Base-by-base conservation (phyloP, 2,888 invertebrate genomes). In the Scaptodrosophila latifasciaeformis region DNA sequence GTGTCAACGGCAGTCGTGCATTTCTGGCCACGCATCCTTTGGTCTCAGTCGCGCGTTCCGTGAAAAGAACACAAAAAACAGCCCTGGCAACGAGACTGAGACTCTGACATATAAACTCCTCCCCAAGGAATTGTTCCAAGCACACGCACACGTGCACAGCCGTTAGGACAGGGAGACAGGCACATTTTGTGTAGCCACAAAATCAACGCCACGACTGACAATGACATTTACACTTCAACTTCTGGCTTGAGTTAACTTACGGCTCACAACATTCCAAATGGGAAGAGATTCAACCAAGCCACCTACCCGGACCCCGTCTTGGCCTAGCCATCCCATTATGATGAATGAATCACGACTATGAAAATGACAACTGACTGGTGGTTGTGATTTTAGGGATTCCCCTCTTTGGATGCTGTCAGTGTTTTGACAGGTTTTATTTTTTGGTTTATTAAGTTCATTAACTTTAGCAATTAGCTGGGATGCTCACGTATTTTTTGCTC, bases 161-260 rank as follows among this genome's bases (percentile, higher is more conserved):
- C 43, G 13, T 1, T 6, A n/a, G 29, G 12, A 43, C 29, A 43
- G 12, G 10, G 17, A 15, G 35, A 35, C 17, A 45, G 18, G 13
- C 37, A 37, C 17, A 37, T n/a, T n/a, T n/a, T n/a, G n/a, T n/a
- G 31, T 31, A 27, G n/a, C 46, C 7, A 7, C 7, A 24, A 24
- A 24, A 24, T 24, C 24, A 24, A 3, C 37, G 17, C 13, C 17
- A 47, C 44, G 10, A 53, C 68, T 79, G 77, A 63, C 72, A 79
- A 68, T 76, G 72, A 71, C 79, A 76, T 72, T 72, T 79, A 72
- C 72, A 72, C 72, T 72, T 79, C 77, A 68, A 63, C 66, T 68
- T 69, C 76, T 62, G 59, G 55, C 76, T 61, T 54, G 44, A 62
- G 65, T 62, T 64, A 51, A 62, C n/a, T 15, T 44, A 7, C 24